A percentile compares a stretch with the other conserved stretches of the same genome.
Conservation (phyloP, 2,797 vertebrate species). For the Sebastes itinus region DNA sequence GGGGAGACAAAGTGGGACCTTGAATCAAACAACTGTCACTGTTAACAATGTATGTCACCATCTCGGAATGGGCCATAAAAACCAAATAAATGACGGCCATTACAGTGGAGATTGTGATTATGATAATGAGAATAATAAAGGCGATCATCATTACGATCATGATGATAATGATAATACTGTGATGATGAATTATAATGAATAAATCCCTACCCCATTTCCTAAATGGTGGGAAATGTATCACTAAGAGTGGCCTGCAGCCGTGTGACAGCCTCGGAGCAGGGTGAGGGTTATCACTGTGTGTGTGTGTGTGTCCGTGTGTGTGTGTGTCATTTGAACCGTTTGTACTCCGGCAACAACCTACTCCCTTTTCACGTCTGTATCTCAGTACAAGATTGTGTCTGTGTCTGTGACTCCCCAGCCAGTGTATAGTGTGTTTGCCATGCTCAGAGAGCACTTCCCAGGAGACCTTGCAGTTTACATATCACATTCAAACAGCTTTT, state of each 20-base stretch:
- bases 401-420: conserved; percentile 53
- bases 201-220: conserved; percentile 77
- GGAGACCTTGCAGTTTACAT: conserved; percentile 75
- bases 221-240: conserved; percentile 77
- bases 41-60: conserved; percentile 75
- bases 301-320: conserved; percentile 19
- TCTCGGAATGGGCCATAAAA: conserved; percentile 79
- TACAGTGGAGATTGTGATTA: conserved; percentile 81
- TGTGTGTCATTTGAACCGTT: conserved; percentile 53
- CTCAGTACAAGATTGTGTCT: conserved; percentile 46
- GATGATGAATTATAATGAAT: conserved; percentile 80
- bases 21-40: conserved; percentile 80
- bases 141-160: conserved; percentile 81
- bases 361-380: conserved; percentile 60
- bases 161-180: conserved; percentile 79
- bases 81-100: conserved; percentile 78
- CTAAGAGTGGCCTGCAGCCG: conserved; percentile 65
- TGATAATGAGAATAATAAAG: conserved; percentile 86
- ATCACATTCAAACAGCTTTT: conserved; percentile 77
- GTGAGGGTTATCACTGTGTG: conserved; percentile 35
- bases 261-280: conserved; percentile 43
- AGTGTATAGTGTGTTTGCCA: conserved; percentile 44
- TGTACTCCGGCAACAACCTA: conserved; percentile 38
- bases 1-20: conserved; percentile 70
- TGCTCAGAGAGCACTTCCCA: conserved; percentile 63